Percentiles rank a stretch among this genome's conserved stretches.
These are phyloP conservation scores for Xiphophorus maculatus DNA, from an alignment of 2,113 vertebrate genomes.

Conservation along the genomic window DNA sequence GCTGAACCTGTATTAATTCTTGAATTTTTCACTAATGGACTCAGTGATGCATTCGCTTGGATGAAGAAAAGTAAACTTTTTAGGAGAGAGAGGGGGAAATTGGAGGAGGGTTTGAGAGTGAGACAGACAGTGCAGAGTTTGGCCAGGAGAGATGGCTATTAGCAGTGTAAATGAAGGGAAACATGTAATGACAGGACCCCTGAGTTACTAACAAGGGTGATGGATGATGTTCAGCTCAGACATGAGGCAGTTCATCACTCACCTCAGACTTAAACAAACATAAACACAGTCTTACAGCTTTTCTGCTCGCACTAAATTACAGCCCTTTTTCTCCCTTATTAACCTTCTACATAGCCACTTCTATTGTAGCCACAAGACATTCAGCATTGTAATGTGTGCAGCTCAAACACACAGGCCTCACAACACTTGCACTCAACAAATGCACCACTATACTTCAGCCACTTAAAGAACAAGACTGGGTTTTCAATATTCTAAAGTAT, in stretches of 20 bases:
- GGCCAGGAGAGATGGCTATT: slow-evolving; percentile 59
- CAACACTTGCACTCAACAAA: slow-evolving; percentile 15
- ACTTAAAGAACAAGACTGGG: background rate
- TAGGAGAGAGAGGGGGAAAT: background rate
- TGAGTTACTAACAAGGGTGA: slow-evolving; percentile 71
- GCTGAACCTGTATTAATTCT: background rate
- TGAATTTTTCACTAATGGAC: background rate
- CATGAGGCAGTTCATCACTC: slow-evolving; percentile 69
- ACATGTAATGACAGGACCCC: slow-evolving; percentile 62
- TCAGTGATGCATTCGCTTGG: slow-evolving; percentile 14
- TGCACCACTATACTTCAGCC: background rate
- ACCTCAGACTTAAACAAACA: slow-evolving; percentile 45
- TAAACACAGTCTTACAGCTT: slow-evolving; percentile 13
- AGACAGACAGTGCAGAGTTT: slow-evolving; percentile 29
- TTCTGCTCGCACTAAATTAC: slow-evolving; percentile 25
- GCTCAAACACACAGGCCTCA: slow-evolving; percentile 22
- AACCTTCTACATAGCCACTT: slow-evolving; percentile 50
- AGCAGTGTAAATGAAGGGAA: slow-evolving; percentile 72
- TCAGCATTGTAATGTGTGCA: slow-evolving; percentile 28
- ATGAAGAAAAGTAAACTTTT: background rate
- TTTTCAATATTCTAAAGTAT: background rate
- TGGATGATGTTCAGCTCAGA: slow-evolving; percentile 66
- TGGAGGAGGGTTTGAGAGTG: background rate
- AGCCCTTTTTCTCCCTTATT: slow-evolving; percentile 53
- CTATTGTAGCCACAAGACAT: slow-evolving; percentile 16